Evolutionary conservation across 2,113 vertebrate species (phyloP).

Genomic region (Odontophorus gujanensis): DNA sequence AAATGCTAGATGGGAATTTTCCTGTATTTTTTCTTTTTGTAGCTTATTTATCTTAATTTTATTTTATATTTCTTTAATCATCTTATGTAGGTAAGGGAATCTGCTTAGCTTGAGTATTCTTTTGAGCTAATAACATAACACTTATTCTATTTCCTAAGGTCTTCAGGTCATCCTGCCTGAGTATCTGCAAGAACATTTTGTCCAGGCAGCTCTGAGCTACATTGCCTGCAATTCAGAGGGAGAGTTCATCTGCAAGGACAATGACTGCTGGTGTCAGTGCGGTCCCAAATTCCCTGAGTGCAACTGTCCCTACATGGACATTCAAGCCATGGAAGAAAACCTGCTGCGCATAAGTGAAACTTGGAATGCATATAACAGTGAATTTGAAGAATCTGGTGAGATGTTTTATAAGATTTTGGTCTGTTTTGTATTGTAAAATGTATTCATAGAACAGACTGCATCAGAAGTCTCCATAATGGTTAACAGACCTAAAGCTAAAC

Average conservation of each 20-base stretch:
- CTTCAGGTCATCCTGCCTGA: conserved; percentile 94
- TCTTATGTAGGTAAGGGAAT: rapidly evolving
- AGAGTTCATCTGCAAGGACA: conserved; percentile 92
- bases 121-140: background rate
- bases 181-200: conserved; percentile 92
- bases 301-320: conserved; percentile 97
- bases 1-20: background rate
- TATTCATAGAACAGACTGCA: background rate
- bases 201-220: conserved; percentile 94
- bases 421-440: background rate
- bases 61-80: background rate
- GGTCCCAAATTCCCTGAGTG: conserved; percentile 92
- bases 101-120: background rate
- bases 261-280: conserved; percentile 96
- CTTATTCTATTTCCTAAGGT: conserved; percentile 74
- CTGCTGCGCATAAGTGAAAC: conserved; percentile 91
- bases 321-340: conserved; percentile 96
- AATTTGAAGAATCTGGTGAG: conserved; percentile 96
- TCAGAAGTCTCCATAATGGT: background rate
- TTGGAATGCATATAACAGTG: conserved; percentile 89
- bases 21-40: background rate
- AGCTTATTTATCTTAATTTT: background rate
- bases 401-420: background rate
- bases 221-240: conserved; percentile 97
- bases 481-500: background rate